Percentiles rank a stretch among this genome's conserved stretches.
Evolutionary conservation across 2,113 vertebrate species (phyloP).

Genomic region (Tor tambroides): DNA sequence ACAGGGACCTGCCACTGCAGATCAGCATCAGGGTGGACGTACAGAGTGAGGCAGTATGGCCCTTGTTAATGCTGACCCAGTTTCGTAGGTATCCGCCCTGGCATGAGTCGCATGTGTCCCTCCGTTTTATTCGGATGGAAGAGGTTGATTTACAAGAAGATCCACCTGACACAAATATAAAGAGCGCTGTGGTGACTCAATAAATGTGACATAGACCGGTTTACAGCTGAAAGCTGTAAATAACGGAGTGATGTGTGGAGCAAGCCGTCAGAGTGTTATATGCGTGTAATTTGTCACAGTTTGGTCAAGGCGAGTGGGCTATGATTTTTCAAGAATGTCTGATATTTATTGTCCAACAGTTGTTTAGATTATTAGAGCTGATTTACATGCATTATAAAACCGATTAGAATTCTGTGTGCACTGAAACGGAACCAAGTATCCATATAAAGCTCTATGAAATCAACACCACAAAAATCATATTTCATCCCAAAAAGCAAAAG

Average conservation of each 20-base stretch:
- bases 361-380: background rate
- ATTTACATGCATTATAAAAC: background rate
- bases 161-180: constrained; percentile 64
- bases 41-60: constrained; percentile 62
- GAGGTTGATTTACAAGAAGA: constrained; percentile 59
- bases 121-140: constrained; percentile 52
- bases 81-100: constrained; percentile 64
- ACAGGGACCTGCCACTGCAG: constrained; percentile 69
- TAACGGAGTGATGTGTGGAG: background rate
- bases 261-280: background rate
- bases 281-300: background rate
- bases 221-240: background rate
- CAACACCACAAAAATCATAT: background rate
- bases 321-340: background rate
- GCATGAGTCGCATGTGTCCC: constrained; percentile 18
- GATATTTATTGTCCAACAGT: background rate
- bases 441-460: background rate
- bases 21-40: constrained; percentile 68
- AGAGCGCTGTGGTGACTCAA: constrained; percentile 62
- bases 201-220: constrained; percentile 56
- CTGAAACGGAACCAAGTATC: background rate
- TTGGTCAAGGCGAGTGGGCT: background rate
- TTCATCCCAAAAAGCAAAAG: too few relatives aligned
- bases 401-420: background rate
- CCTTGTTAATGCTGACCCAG: constrained; percentile 71